Base-by-base conservation (phyloP, 2,113 vertebrate genomes). In the Dasypus novemcinctus region DNA sequence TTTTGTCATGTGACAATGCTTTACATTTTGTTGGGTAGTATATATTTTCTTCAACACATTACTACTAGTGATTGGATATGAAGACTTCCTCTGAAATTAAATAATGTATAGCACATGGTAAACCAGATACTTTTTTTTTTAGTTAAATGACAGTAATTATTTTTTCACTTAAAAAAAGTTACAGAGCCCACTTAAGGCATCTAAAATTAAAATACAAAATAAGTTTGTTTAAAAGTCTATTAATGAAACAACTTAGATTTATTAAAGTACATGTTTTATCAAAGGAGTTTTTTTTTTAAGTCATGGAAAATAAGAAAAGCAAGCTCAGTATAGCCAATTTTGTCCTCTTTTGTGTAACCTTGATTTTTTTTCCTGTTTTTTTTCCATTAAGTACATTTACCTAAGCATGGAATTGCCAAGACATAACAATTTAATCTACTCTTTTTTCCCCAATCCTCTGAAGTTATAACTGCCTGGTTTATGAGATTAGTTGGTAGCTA, bases 231-330 rank as follows among this genome's bases (percentile, higher is more conserved):
- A 80, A 91, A 93, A 68, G 57, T 49, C 4, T 92, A 43, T 64
- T 93, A 94, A 68, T 75, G 80, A 64, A 61, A 80, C 52, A 96
- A 59, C 54, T 66, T 89, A 3, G 2, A 74, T 80, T 79, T 86
- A 87, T 87, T 66, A 83, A 78, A 46, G 38, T 71, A 46, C 20
- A 57, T 57, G 69, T 83, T 87, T 46, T 83, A 63, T 83, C n/a
- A 87, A 94, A 91, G 38, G 46, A n/a, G n/a, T 54, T 54, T 54
- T 15, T 57, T 57, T 57, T 18, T 57, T 41, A 54, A 95, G 38
- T 92, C 18, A 69, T 74, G 46, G 68, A 90, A 94, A 86, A 90
- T 76, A 76, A 80, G 33, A 68, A 88, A 69, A 76, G 15, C 9
- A 38, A 49, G 80, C 13, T 88, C 46, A 43, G 25, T 43, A 29